Evolutionary conservation across 2,113 vertebrate genomes (phyloP).

Genomic region (Otolemur garnettii): DNA sequence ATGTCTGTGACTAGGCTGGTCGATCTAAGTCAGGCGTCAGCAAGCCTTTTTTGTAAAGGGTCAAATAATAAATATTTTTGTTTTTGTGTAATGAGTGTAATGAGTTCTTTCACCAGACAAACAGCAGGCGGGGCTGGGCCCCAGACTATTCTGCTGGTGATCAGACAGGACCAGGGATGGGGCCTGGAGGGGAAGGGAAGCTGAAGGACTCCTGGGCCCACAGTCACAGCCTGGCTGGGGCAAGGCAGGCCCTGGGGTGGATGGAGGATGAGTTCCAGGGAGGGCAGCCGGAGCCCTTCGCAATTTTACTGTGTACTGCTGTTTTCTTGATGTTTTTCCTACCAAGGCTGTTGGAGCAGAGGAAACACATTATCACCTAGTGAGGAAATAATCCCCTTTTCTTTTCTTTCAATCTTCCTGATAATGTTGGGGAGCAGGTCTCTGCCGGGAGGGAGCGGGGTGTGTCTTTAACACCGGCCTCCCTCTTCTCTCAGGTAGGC

Average conservation of each 20-base stretch:
- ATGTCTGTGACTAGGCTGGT: neutral
- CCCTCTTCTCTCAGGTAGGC: neutral
- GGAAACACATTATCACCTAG: neutral
- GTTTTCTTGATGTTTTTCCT: neutral
- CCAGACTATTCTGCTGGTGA: neutral
- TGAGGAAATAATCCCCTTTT: too few species aligned
- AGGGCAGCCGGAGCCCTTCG: too few species aligned
- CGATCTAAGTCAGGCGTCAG: neutral
- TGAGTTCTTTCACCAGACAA: neutral
- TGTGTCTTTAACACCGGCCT: neutral
- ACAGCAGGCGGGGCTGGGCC: neutral
- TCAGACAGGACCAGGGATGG: neutral
- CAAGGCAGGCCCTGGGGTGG: neutral
- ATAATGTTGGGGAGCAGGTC: neutral
- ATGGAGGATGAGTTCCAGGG: fast-evolving
- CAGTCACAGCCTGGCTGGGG: neutral
- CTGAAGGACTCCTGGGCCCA: neutral
- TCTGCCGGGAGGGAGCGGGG: neutral
- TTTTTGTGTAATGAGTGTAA: neutral
- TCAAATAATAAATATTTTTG: too few species aligned
- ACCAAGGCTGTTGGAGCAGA: neutral
- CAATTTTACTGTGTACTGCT: neutral
- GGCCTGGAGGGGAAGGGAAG: neutral
- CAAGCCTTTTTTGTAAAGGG: neutral
- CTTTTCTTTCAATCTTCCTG: neutral